Percentiles rank a stretch among this genome's conserved stretches.
These are phyloP conservation scores for Drosophila eohydei DNA, from an alignment of 2,888 invertebrate genomes.

Conservation along the genomic window DNA sequence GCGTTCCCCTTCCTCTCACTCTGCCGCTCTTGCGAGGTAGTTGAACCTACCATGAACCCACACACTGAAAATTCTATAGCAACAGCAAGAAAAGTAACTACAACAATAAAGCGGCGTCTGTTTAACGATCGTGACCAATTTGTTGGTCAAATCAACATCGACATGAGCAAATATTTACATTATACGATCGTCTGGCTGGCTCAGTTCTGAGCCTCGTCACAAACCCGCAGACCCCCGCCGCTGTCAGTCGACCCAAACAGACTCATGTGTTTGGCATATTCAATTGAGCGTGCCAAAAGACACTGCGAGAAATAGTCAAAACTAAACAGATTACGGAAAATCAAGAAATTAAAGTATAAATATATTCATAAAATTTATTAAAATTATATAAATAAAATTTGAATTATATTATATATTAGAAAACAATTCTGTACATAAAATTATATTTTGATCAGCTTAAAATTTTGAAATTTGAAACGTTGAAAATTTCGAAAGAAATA, in stretches of 20 bases:
- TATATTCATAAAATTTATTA: neutral
- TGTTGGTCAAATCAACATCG: slow-evolving; percentile 73
- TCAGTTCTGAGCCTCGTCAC: slow-evolving; percentile 9
- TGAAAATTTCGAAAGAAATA: neutral
- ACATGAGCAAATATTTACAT: slow-evolving; percentile 72
- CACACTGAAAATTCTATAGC: slow-evolving; percentile 23
- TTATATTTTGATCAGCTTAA: no score
- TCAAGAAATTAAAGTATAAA: neutral
- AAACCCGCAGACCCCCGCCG: neutral
- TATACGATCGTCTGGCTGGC: slow-evolving; percentile 39
- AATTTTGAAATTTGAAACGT: no score
- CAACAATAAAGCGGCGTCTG: slow-evolving; percentile 54
- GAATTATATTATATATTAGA: no score
- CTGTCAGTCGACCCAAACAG: slow-evolving; percentile 42
- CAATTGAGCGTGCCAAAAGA: slow-evolving; percentile 58
- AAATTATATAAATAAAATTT: neutral
- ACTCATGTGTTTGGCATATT: slow-evolving; percentile 59
- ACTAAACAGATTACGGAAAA: neutral
- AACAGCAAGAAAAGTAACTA: slow-evolving; percentile 1
- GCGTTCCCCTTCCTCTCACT: neutral
- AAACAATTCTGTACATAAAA: no score
- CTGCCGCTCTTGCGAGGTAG: slow-evolving; percentile 34
- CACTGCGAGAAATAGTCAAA: slow-evolving; percentile 3
- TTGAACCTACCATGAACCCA: slow-evolving; percentile 45
- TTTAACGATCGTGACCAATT: slow-evolving; percentile 80